Evolutionary conservation across 2,888 invertebrate genomes (phyloP).

Genomic region (Meganola albula): DNA sequence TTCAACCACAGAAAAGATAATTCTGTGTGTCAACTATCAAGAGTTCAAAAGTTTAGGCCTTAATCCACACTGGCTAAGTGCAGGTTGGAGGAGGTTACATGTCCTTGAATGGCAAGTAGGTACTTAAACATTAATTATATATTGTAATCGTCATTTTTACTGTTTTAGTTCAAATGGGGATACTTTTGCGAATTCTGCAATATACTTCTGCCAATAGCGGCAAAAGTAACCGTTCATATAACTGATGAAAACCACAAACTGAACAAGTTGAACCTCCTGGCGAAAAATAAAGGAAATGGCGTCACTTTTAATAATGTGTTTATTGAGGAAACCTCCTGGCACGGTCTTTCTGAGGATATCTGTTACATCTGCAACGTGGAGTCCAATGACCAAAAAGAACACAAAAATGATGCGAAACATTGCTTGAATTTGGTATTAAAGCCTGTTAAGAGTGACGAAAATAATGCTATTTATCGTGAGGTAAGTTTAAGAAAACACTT

Average conservation of each 20-base stretch:
- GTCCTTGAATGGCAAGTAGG: too few relatives aligned
- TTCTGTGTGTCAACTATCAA: too few relatives aligned
- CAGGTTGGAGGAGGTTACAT: too few relatives aligned
- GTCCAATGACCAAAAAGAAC: constrained; percentile 36
- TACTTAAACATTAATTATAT: too few relatives aligned
- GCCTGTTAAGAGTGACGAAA: constrained; percentile 33
- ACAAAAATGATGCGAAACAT: constrained; percentile 38
- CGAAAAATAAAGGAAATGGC: constrained; percentile 26
- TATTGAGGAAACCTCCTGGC: constrained; percentile 46
- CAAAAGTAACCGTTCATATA: constrained; percentile 44
- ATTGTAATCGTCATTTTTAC: not conserved
- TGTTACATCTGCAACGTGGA: constrained; percentile 50
- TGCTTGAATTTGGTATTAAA: constrained; percentile 42
- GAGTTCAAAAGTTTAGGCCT: too few relatives aligned
- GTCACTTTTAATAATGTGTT: constrained; percentile 37
- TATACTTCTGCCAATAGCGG: constrained; percentile 33
- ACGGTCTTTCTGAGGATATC: constrained; percentile 41
- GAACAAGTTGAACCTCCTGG: constrained; percentile 28
- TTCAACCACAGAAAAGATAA: too few relatives aligned
- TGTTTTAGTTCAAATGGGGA: constrained; percentile 46
- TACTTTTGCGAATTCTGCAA: constrained; percentile 56
- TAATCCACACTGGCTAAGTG: too few relatives aligned
- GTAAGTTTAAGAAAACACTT: constrained; percentile 22
- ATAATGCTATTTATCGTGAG: constrained; percentile 39
- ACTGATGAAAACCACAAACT: constrained; percentile 34